Conservation (phyloP, 2,797 vertebrate species). For the Tympanoctomys barrerae region DNA sequence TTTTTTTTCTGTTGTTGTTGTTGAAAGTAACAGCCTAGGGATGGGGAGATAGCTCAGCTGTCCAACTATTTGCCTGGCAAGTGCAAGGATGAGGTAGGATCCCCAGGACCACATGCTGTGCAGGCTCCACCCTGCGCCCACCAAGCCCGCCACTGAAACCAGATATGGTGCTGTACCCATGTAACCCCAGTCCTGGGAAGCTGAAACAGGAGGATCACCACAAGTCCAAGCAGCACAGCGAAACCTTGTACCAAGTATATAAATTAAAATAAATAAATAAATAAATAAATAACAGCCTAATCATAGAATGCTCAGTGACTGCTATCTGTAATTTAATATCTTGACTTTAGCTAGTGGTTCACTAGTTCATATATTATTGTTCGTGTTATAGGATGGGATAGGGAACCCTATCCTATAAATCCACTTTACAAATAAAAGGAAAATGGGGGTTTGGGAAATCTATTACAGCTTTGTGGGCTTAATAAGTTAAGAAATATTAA, state of each 20-base stretch:
- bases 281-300: not conserved
- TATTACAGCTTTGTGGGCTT: not conserved
- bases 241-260: too few species aligned
- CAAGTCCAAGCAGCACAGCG: too few species aligned
- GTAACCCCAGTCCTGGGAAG: too few species aligned
- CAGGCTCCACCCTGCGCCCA: too few species aligned
- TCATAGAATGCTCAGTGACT: not conserved
- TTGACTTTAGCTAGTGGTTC: conserved; percentile 13
- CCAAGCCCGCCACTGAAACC: too few species aligned
- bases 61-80: too few species aligned
- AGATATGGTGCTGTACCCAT: too few species aligned
- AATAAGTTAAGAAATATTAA: conserved; percentile 17
- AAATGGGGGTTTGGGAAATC: not conserved
- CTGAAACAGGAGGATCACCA: too few species aligned
- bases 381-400: not conserved
- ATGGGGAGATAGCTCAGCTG: too few species aligned
- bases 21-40: not conserved
- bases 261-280: not conserved
- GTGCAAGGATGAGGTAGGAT: too few species aligned
- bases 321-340: not conserved
- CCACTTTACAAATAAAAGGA: not conserved
- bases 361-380: conserved; percentile 30
- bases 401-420: conserved; percentile 20
- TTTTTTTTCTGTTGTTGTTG: not conserved
- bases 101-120: too few species aligned